Percentiles rank a stretch among this genome's conserved stretches.
These are phyloP conservation scores for Rutilus rutilus DNA, from an alignment of 2,113 vertebrate species.

Conservation along the genomic window DNA sequence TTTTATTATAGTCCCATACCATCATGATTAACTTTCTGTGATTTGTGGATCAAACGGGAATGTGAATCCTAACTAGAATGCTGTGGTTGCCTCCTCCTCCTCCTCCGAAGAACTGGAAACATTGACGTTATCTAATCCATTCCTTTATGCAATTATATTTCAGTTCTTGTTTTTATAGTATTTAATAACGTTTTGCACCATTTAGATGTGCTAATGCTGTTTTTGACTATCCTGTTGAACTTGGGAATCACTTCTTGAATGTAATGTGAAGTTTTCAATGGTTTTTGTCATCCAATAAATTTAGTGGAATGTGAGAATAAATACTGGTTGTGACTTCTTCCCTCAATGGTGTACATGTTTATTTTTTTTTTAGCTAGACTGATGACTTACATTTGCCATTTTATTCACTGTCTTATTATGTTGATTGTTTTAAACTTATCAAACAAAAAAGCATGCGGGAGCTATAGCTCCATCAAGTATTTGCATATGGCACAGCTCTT, in stretches of 20 bases:
- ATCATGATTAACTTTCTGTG: not conserved
- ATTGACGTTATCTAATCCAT: not conserved
- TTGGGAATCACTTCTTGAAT: conserved; percentile 33
- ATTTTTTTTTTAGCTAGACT: no score
- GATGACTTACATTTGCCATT: no score
- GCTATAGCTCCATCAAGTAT: no score
- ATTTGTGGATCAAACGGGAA: not conserved
- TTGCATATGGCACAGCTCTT: no score
- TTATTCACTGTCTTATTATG: no score
- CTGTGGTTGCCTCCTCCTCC: not conserved
- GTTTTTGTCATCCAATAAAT: conserved; percentile 31
- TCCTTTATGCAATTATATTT: conserved; percentile 17
- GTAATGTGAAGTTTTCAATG: conserved; percentile 23
- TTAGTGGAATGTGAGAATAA: conserved; percentile 22
- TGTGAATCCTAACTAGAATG: conserved; percentile 13
- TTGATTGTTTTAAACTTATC: no score
- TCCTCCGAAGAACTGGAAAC: conserved; percentile 26
- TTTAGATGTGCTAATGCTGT: conserved; percentile 3
- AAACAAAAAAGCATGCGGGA: no score
- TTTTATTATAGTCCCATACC: not conserved
- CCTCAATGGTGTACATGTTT: not conserved
- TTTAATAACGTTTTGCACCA: conserved; percentile 13
- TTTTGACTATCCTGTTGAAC: conserved; percentile 34
- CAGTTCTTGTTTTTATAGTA: not conserved
- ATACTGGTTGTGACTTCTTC: not conserved